Conservation (phyloP, 64 coral and sea anemone genomes). For the Catalaphyllia jardinei region DNA sequence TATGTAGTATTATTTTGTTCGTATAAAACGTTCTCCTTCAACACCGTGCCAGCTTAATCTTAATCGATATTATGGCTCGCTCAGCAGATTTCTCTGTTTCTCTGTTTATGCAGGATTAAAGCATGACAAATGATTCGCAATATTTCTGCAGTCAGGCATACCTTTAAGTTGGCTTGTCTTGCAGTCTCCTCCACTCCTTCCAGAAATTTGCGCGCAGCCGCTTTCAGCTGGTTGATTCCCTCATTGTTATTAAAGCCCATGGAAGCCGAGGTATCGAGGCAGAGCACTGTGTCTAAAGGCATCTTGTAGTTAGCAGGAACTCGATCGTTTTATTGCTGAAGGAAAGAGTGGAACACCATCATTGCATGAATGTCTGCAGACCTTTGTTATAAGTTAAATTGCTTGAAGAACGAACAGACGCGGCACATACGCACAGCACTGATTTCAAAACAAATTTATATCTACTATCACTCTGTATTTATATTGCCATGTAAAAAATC, state of each 20-base stretch:
- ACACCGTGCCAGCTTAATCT: too few relatives aligned
- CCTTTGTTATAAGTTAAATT: too few relatives aligned
- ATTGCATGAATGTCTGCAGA: background rate
- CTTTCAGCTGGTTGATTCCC: constrained; percentile 69
- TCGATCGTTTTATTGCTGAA: background rate
- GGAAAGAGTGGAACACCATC: background rate
- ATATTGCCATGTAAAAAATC: too few relatives aligned
- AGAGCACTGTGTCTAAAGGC: constrained; percentile 75
- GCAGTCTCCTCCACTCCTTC: constrained; percentile 83
- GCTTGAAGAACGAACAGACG: too few relatives aligned
- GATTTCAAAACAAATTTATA: too few relatives aligned
- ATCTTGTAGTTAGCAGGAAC: background rate
- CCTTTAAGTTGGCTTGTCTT: constrained; percentile 69
- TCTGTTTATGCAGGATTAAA: background rate
- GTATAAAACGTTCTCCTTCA: too few relatives aligned
- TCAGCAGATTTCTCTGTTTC: too few relatives aligned
- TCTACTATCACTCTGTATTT: too few relatives aligned
- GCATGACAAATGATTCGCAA: background rate
- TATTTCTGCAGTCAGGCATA: background rate
- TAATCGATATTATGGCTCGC: too few relatives aligned
- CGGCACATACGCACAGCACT: too few relatives aligned
- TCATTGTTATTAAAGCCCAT: constrained; percentile 59
- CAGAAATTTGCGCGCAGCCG: constrained; percentile 61
- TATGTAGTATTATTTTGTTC: too few relatives aligned
- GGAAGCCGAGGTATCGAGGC: constrained; percentile 69